phyloP scores from a whole-genome alignment of 2,888 invertebrate genomes.

The Aspidiotus rigidus region DNA sequence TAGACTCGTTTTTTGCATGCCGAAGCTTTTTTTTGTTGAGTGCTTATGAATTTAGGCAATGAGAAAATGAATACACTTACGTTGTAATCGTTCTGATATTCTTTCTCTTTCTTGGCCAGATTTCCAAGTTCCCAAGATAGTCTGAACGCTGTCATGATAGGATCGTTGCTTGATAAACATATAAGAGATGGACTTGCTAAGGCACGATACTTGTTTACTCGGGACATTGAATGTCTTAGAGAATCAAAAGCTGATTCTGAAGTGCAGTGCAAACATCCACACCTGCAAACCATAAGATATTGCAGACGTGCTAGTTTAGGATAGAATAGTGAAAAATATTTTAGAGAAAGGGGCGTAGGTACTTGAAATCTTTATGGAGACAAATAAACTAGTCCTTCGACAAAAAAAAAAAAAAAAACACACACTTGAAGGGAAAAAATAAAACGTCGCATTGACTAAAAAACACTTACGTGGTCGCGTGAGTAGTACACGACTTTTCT shows the following conservation, averaged over 20 bases:
- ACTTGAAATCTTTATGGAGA: too few relatives aligned
- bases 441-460: too few relatives aligned
- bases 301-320: too few relatives aligned
- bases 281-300: conserved; percentile 46
- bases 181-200: conserved; percentile 88
- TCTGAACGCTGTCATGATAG: conserved; percentile 86
- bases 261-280: conserved; percentile 83
- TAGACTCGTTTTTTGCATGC: background rate
- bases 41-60: background rate
- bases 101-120: conserved; percentile 83
- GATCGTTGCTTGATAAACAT: conserved; percentile 83
- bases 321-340: too few relatives aligned
- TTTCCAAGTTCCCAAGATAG: conserved; percentile 88
- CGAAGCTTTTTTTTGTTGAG: background rate
- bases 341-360: too few relatives aligned
- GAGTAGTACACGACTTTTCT: too few relatives aligned
- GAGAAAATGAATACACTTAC: conserved; percentile 40
- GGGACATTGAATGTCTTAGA: conserved; percentile 66
- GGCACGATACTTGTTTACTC: conserved; percentile 87
- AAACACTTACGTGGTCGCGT: too few relatives aligned
- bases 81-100: conserved; percentile 83
- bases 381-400: too few relatives aligned
- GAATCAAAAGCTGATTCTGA: conserved; percentile 55
- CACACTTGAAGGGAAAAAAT: too few relatives aligned
- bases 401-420: too few relatives aligned